Conservation (phyloP, 2,113 vertebrate species). For the Peromyscus leucopus region DNA sequence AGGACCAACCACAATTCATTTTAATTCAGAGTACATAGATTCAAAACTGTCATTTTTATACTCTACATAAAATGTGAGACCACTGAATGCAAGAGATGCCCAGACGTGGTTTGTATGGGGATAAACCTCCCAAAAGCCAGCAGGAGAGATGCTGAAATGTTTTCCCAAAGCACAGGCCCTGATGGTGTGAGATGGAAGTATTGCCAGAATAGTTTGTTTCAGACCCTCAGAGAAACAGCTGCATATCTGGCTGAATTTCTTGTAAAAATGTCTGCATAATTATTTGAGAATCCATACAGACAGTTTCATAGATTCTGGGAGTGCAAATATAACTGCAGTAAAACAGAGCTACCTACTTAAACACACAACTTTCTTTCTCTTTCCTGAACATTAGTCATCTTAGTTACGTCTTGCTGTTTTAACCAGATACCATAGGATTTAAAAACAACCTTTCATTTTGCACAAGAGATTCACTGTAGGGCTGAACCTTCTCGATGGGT, state of each 20-base stretch:
- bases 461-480: rapidly evolving
- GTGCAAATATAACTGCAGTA: not conserved
- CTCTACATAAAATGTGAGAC: not conserved
- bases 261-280: not conserved
- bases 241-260: not conserved
- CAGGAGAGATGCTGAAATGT: not conserved
- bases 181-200: not conserved
- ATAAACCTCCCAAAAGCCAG: not conserved
- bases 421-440: not conserved
- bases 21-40: not conserved
- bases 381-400: not conserved
- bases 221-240: not conserved
- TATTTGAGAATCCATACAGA: not conserved
- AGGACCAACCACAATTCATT: not conserved
- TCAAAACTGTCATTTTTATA: not conserved
- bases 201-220: not conserved
- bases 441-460: not conserved
- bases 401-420: not conserved
- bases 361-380: not conserved
- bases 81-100: not conserved
- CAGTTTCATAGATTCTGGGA: not conserved
- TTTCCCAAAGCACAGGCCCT: not conserved
- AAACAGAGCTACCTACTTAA: not conserved
- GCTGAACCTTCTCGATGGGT: rapidly evolving
- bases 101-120: not conserved